Evolutionary conservation across 2,113 vertebrate genomes (phyloP).

Genomic region (Pseudorhombus dupliciocellatus): DNA sequence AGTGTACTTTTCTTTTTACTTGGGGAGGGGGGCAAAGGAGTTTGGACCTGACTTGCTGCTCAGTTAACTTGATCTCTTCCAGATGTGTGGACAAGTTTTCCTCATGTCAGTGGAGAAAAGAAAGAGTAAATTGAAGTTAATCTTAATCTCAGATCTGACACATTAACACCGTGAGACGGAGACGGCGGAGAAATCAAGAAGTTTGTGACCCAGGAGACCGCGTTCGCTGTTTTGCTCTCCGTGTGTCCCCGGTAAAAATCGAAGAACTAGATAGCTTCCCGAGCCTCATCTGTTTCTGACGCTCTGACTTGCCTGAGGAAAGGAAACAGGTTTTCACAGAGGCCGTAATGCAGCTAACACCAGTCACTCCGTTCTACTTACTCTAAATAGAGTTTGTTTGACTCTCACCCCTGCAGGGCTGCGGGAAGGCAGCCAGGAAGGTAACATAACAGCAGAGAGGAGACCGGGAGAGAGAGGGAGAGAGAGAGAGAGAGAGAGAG

Average conservation of each 20-base stretch:
- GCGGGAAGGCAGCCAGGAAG: constrained; percentile 49
- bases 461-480: constrained; percentile 22
- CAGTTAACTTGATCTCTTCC: constrained; percentile 75
- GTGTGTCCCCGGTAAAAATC: constrained; percentile 43
- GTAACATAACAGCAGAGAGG: constrained; percentile 35
- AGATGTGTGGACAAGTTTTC: constrained; percentile 78
- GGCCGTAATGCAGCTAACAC: constrained; percentile 45
- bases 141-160: constrained; percentile 53
- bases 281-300: constrained; percentile 59
- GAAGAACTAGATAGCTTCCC: constrained; percentile 61
- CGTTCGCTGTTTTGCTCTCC: constrained; percentile 27
- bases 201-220: constrained; percentile 13
- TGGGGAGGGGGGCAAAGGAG: constrained; percentile 27
- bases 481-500: constrained; percentile 21
- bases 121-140: constrained; percentile 46
- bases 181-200: constrained; percentile 4
- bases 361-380: constrained; percentile 65
- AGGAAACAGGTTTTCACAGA: constrained; percentile 67
- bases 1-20: constrained; percentile 14
- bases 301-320: constrained; percentile 50
- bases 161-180: constrained; percentile 14
- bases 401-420: constrained; percentile 58
- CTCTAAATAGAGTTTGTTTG: constrained; percentile 64
- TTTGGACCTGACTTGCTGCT: constrained; percentile 71
- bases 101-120: constrained; percentile 47